Evolutionary conservation across 2,113 vertebrate species (phyloP).

Genomic region (Hepsetus odoe): DNA sequence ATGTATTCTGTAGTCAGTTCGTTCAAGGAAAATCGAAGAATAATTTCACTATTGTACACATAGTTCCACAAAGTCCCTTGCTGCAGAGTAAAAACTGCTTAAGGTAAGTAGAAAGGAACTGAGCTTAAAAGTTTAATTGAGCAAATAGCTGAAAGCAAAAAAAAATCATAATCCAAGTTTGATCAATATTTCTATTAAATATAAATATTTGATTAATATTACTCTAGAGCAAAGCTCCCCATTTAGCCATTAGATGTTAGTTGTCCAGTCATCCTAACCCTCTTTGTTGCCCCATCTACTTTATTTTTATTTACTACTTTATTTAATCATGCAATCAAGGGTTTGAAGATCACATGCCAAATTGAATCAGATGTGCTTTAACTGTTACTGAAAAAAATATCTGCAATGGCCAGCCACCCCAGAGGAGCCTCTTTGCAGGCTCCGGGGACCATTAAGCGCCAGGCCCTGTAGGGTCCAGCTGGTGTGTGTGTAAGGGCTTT

Average conservation of each 20-base stretch:
- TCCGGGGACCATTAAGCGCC: conserved; percentile 74
- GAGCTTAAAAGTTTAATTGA: no score
- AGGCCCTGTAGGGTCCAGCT: conserved; percentile 71
- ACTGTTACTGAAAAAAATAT: conserved; percentile 26
- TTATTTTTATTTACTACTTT: conserved; percentile 7
- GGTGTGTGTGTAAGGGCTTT: conserved; percentile 69
- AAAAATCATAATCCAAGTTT: no score
- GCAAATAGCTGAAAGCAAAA: no score
- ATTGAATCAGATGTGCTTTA: conserved; percentile 38
- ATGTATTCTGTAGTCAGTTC: no score
- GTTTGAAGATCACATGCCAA: conserved; percentile 18
- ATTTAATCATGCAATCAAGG: conserved; percentile 15
- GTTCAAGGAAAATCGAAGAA: no score
- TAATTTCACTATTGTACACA: no score
- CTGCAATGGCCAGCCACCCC: conserved; percentile 12
- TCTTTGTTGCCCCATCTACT: neutral
- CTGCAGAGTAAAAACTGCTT: no score
- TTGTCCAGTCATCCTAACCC: neutral
- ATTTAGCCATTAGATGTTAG: neutral
- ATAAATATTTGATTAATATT: no score
- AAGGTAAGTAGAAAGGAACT: no score
- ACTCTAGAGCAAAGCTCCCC: neutral
- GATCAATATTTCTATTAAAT: no score
- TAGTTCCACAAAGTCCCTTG: no score
- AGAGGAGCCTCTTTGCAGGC: conserved; percentile 33